Evolutionary conservation across 2,888 invertebrate genomes (phyloP).

Genomic region (Lithosia quadra): DNA sequence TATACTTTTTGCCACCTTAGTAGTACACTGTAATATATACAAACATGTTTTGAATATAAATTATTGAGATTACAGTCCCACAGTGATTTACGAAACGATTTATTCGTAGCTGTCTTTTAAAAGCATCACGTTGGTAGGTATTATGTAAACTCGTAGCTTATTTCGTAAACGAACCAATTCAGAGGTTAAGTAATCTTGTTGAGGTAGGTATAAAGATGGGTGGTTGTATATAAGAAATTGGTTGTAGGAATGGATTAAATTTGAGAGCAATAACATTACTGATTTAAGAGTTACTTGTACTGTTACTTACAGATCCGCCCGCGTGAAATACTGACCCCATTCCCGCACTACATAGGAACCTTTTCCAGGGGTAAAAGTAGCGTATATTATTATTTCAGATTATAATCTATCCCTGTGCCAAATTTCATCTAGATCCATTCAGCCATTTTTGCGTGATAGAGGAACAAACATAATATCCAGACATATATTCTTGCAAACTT

Average conservation of each 20-base stretch:
- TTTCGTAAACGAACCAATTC: constrained; percentile 8
- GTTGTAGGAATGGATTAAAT: too few species aligned
- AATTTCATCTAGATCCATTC: too few species aligned
- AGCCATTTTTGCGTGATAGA: too few species aligned
- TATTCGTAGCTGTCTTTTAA: constrained; percentile 18
- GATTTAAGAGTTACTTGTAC: not conserved
- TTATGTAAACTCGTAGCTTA: constrained; percentile 28
- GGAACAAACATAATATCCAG: too few species aligned
- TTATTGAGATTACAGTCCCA: constrained; percentile 14
- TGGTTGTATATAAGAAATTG: not conserved
- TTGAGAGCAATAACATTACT: not conserved
- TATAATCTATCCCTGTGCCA: too few species aligned
- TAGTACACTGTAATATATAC: not conserved
- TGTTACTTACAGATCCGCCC: too few species aligned
- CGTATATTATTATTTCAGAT: too few species aligned
- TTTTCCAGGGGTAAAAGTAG: too few species aligned
- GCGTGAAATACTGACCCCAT: too few species aligned
- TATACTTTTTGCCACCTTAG: not conserved
- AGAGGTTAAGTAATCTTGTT: not conserved
- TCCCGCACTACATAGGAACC: too few species aligned
- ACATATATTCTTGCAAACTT: too few species aligned
- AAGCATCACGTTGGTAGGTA: constrained; percentile 1
- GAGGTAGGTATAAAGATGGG: not conserved
- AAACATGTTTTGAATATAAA: constrained; percentile 14
- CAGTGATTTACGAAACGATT: constrained; percentile 19